Base-by-base conservation (phyloP, 2,113 vertebrate species). In the Hyla sarda region DNA sequence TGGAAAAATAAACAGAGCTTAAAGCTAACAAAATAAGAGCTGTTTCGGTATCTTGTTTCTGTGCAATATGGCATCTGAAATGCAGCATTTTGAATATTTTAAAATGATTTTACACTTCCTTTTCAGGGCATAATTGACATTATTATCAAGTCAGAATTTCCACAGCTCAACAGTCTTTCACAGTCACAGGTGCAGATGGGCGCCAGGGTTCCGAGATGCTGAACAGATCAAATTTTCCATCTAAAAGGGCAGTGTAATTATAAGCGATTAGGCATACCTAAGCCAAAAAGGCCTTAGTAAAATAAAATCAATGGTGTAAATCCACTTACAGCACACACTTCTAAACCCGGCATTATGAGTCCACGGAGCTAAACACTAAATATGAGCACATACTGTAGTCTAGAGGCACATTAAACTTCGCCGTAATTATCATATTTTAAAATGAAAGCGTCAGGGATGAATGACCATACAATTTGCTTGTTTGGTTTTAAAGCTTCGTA, bases 241-340 rank as follows among this genome's bases (percentile, higher is more conserved):
- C 69, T 82, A 86, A 86, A 86, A 86, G 85, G 78, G 78, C 85
- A 86, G 67, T 72, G 85, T 82, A 86, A 86, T 86, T 86, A 86
- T 86, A 86, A 80, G 65, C 54, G 69, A 86, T 86, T 86, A 86
- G 78, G 52, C 77, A 86, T 81, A 86, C 85, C 77, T 86, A 86
- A 86, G 85, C 85, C 85, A 86, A 82, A 82, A 86, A 73, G 69
- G 85, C 85, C 85, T 82, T 81, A 86, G 85, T 86, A 86, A 86
- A 86, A 86, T 86, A 73, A 86, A 86, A 86, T 86, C 85, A 86
- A 86, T 86, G 85, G 85, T 86, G 85, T 86, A 86, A 86, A 86
- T 86, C 85, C 85, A 86, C 85, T 86, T 86, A 86, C 67, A 60
- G 78, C 85, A 54, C 85, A 86, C 69, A 82, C 52, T 82, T 86